A percentile compares a stretch with the other conserved stretches of the same genome.
Conservation (phyloP, 2,888 invertebrate species). For the Catonia carolina region DNA sequence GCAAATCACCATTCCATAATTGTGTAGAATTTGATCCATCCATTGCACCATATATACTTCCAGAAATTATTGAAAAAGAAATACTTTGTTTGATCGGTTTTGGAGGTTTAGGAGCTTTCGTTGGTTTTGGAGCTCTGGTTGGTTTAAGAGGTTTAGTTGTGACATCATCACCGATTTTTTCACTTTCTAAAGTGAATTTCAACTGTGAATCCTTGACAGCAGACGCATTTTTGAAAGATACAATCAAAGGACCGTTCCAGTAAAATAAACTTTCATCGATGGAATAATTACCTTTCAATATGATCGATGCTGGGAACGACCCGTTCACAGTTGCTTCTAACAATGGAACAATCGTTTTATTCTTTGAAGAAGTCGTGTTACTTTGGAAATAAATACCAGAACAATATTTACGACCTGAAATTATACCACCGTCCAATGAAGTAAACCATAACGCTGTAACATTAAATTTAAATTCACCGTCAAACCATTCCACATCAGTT, state of each 20-base stretch:
- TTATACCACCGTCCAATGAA: slow-evolving; percentile 11
- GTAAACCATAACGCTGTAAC: slow-evolving; percentile 18
- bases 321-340: no score
- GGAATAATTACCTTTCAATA: slow-evolving; percentile 26
- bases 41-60: slow-evolving; percentile 23
- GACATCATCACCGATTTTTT: no score
- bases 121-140: slow-evolving; percentile 9
- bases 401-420: slow-evolving; percentile 21
- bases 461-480: slow-evolving; percentile 19
- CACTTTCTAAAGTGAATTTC: neutral
- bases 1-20: slow-evolving; percentile 26
- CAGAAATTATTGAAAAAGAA: slow-evolving; percentile 23
- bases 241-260: slow-evolving; percentile 28
- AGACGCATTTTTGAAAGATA: slow-evolving; percentile 11
- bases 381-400: slow-evolving; percentile 20
- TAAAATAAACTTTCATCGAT: slow-evolving; percentile 22
- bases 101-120: neutral
- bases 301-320: slow-evolving; percentile 16
- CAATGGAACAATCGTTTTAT: no score
- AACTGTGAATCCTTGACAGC: no score
- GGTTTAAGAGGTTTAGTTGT: neutral
- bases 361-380: neutral
- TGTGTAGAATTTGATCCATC: slow-evolving; percentile 18
- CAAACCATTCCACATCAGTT: no score
- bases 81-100: slow-evolving; percentile 17